Base-by-base conservation (phyloP, 92 coral and sea anemone genomes). In the Zoanthus sansibaricus region DNA sequence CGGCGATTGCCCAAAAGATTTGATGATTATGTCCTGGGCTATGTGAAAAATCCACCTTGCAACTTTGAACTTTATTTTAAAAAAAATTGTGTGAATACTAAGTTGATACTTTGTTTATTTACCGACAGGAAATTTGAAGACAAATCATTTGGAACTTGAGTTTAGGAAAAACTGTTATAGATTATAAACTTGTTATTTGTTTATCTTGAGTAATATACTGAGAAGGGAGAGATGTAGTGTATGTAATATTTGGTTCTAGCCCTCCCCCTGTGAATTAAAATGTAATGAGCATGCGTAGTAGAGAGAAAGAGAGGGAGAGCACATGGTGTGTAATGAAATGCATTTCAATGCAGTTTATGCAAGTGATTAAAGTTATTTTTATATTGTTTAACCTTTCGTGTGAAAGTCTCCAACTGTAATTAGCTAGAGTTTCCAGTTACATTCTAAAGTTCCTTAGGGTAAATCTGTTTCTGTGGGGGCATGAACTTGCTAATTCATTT, bases 11-110 rank as follows among this genome's bases (percentile, higher is more conserved):
- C 84, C 10, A 30, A 73, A 56, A 86, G 71, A 69, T 76, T 46
- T 30, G 83, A 76, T 18, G 77, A 86, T 46, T 76, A 76, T 86
- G 83, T 64, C 20, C 17, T 86, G 72, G 83, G 83, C 71, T 76
- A 64, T 46, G 64, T 85, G 17, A 8, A 37, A 68, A 17, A 14
- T 11, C 76, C 18, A 71, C 76, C 76, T 9, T 71, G 52, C n/a
- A n/a, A 71, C 9, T 12, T 68, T 68, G 72, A 21, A 68, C 44
- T 68, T 68, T 68, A 48, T 48, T 48, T 25, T 25, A 25, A 9
- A 48, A 48, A 59, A 59, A 30, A 11, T 25, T 69, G 44, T 69
- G 44, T 61, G 21, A 11, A 5, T 69, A 69, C 45, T 69, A 69
- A 21, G 44, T 69, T 69, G 45, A 21, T 69, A 69, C n/a, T 68